These are phyloP conservation scores for Eptesicus fuscus DNA, from an alignment of 2,113 vertebrate genomes.

Conservation along the genomic window DNA sequence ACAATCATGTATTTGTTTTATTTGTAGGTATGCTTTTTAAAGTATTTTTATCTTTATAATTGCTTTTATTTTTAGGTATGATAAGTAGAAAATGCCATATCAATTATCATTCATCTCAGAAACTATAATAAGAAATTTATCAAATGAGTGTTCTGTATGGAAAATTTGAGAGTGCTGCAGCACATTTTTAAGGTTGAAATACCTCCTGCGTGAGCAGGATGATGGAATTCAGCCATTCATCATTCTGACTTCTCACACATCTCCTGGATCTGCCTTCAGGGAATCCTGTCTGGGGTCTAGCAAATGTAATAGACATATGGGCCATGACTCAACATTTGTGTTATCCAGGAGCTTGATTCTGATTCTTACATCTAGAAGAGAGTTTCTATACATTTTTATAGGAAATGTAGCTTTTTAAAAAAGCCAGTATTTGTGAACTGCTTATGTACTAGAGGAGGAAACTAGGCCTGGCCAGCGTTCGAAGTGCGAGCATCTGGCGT, in stretches of 20 bases:
- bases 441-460: background rate
- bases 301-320: background rate
- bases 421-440: background rate
- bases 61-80: slow-evolving; percentile 1
- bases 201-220: background rate
- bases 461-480: background rate
- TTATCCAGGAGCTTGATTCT: background rate
- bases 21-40: background rate
- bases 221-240: background rate
- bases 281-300: background rate
- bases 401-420: background rate
- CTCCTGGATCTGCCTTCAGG: background rate
- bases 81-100: background rate
- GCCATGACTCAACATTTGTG: background rate
- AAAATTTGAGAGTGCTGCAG: background rate
- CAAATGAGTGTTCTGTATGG: background rate
- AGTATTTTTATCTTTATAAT: background rate
- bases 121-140: background rate
- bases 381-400: slow-evolving; percentile 13
- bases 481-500: too few relatives aligned
- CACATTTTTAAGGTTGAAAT: background rate
- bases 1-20: background rate
- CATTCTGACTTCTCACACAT: background rate
- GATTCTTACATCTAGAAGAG: background rate
- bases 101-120: background rate